Evolutionary conservation across 2,888 invertebrate species (phyloP), one percentile per base, ranked within the genome.

Genomic region (Nephrotoma appendiculata): DNA sequence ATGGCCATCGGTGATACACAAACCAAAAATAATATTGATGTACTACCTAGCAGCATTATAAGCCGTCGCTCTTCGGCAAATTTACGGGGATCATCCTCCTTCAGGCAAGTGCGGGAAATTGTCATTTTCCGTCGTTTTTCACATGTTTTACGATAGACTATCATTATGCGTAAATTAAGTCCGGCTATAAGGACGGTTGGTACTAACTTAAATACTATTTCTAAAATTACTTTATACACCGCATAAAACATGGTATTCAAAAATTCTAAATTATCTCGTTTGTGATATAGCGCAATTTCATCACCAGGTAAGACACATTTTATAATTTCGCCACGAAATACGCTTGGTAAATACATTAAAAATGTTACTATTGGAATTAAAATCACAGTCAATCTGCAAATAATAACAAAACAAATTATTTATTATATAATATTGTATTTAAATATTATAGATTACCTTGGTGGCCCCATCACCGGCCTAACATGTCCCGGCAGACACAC

Each of bases 1-100:
- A 95, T 94, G 86, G 95, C 94, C 95, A 95, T 95, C 0, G 95
- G 95, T 15, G 94, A 95, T 45, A 95, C 94, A 90, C 95, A 95
- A 19, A 95, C 92, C 86, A 95, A 92, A 90, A 95, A 95, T 83
- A 95, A 90, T 86, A 95, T 93, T 88, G 94, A 94, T 5, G 95
- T 95, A 87, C 94, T 94, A 90, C 94, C 94, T 86, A 95, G 90
- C 71, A 95, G 91, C 83, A 95, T 91, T 88, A 95, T 94, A 48
- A 95, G 91, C 9, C 95, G 92, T 83, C 94, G 92, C 89, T 95
- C 95, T 90, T 95, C 95, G 6, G 95, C 94, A 89, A 94, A 94
- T 89, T 94, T 94, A 42, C 94, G 91, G 0, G 93, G 93, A 90
- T 95, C 94, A 86, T 94, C 94, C 88, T 94, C 94, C 88, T 93